These are phyloP conservation scores for Gymnothorax reevesii DNA, from an alignment of 2,797 vertebrate genomes.

Conservation along the genomic window DNA sequence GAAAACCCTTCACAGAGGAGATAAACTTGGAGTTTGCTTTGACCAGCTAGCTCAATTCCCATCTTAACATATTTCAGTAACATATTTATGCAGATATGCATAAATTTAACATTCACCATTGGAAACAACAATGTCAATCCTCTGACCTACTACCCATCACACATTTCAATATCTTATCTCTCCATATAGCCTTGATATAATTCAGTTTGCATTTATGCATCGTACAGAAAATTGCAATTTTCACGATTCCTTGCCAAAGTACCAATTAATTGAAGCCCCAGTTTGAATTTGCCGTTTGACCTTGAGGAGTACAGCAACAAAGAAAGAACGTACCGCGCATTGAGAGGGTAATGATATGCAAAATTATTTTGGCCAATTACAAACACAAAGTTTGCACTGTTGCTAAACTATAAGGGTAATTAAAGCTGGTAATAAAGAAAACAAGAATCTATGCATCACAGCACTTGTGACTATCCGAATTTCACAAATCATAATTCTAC, in stretches of 20 bases:
- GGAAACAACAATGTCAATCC: not conserved
- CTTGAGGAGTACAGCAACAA: not conserved
- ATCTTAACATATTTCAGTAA: not conserved
- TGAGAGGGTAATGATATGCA: not conserved
- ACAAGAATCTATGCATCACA: not conserved
- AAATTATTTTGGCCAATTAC: not conserved
- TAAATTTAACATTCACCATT: not conserved
- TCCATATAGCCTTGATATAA: not conserved
- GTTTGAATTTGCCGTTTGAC: not conserved
- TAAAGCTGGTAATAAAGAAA: not conserved
- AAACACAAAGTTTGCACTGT: not conserved
- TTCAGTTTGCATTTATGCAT: not conserved
- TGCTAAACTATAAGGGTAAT: slow-evolving; percentile 4
- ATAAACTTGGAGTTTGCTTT: not conserved
- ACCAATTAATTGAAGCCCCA: not conserved
- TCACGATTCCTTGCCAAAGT: not conserved
- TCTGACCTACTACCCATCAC: not conserved
- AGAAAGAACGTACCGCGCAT: not conserved
- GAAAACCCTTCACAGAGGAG: not conserved
- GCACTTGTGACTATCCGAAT: not conserved
- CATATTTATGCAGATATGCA: not conserved
- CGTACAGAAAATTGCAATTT: not conserved
- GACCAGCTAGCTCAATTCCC: not conserved
- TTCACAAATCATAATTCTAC: not conserved
- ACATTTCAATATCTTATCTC: not conserved